Evolutionary conservation across 2,797 vertebrate species (phyloP), one percentile per base, ranked within the genome.

Genomic region (Dallia pectoralis): DNA sequence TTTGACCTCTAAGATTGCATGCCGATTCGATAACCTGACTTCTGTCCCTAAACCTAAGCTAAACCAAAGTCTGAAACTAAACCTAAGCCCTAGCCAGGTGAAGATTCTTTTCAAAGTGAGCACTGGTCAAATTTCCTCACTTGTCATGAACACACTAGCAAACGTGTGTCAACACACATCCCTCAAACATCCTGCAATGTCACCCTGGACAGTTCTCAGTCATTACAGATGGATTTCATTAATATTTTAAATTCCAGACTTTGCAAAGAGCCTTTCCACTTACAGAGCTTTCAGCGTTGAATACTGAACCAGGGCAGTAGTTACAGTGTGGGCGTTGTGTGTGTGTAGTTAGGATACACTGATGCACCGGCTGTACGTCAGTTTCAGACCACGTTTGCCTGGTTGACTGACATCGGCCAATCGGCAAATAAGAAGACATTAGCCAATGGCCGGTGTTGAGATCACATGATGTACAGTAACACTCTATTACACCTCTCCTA

Each of bases 151-250:
- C 59, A 67, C 66, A 62, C 16, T 69, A 68, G 48, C 62, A 56
- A 67, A 66, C 53, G 73, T 63, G 70, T 73, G 78, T 56, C 53
- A 27, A 72, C 71, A 65, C 25, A 48, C 56, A 51, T 67, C 61
- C 89, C 89, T 92, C 89, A 90, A 81, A 90, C 92, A 87, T 91
- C 90, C 78, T 80, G 85, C 89, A 91, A 91, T 89, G 91, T 93
- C 89, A 92, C 91, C 89, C 91, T 87, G 83, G 85, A 71, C 86
- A 86, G 83, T 85, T 85, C 84, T 87, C 83, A 85, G 82, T 88
- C 88, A 91, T 89, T 85, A 84, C 86, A 89, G 86, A 88, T 84
- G 88, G 82, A 82, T 91, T 91, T 91, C 87, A 92, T 88, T 86
- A 90, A 89, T 88, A 85, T 87, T 81, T 82, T 88, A 92, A 92